Evolutionary conservation across 2,888 invertebrate genomes (phyloP), one percentile per base, ranked within the genome.

Genomic region (Eulithis prunata): DNA sequence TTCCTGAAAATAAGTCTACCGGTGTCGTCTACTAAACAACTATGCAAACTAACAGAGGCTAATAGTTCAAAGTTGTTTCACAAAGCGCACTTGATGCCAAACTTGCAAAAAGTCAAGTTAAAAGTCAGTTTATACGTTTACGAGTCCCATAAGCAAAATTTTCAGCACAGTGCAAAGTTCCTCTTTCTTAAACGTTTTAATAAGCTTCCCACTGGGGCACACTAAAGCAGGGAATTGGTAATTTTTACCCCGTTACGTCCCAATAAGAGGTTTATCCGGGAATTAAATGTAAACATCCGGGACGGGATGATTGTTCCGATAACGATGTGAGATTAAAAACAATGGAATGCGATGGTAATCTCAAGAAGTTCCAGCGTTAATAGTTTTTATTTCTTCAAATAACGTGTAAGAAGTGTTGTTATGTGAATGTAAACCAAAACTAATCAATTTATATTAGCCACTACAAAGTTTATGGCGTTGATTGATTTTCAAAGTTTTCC

Each of bases 241-340:
- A 68, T 63, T 71, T 74, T 74, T 69, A 67, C 71, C 69, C 70
- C 72, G 66, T 69, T 68, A 61, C 46, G 46, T 56, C 57, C 68
- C 75, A 75, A 75, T 73, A 77, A 72, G 68, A 62, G 71, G 71
- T 73, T 75, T 73, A 71, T 75, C 62, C 66, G 56, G 64, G 62
- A 76, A 80, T 82, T 75, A 77, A 81, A 82, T 69, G 74, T 75
- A 77, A 78, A 80, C 75, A 78, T 69, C 70, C 70, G 56, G 62
- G 54, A 59, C 54, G 60, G 65, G 70, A 68, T 68, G 58, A 52
- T 61, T 57, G 61, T 61, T 38, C 41, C 56, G 53, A 64, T 64
- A 57, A 68, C 52, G 57, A 68, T 51, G 51, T 55, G 46, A 61
- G 57, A 61, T 64, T 55, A 55, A 55, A 57, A 64, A 61, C 57